Percentiles rank a stretch among this genome's conserved stretches.
These are phyloP conservation scores for Lasiommata megera DNA, from an alignment of 2,888 invertebrate species.

Conservation along the genomic window DNA sequence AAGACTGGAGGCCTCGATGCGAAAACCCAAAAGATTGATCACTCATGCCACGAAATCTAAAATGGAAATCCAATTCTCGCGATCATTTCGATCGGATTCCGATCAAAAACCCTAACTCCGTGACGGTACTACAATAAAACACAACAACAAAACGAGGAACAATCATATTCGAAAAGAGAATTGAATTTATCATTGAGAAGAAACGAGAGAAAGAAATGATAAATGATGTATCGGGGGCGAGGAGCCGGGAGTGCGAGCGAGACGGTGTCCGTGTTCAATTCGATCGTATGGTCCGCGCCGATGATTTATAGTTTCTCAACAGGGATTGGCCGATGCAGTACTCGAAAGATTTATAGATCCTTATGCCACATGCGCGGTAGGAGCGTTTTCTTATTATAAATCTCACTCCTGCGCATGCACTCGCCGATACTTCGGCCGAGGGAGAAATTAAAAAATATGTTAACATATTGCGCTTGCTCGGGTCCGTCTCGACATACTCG, in stretches of 20 bases:
- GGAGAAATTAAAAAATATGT: constrained; percentile 77
- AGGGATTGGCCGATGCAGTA: constrained; percentile 80
- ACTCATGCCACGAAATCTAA: constrained; percentile 64
- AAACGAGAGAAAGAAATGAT: constrained; percentile 77
- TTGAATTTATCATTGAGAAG: constrained; percentile 80
- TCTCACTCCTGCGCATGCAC: constrained; percentile 76
- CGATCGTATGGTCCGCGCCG: constrained; percentile 68
- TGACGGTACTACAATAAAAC: constrained; percentile 78
- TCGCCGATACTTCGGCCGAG: constrained; percentile 66
- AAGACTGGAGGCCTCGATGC: constrained; percentile 18
- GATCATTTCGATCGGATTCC: constrained; percentile 75
- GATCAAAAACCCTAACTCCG: constrained; percentile 75
- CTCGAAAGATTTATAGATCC: constrained; percentile 78
- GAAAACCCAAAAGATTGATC: constrained; percentile 63
- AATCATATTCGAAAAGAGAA: constrained; percentile 79
- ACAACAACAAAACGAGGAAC: constrained; percentile 77
- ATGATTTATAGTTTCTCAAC: constrained; percentile 81
- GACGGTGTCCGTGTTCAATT: constrained; percentile 58
- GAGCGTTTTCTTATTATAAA: constrained; percentile 80
- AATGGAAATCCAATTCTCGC: constrained; percentile 79
- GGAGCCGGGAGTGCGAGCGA: constrained; percentile 57
- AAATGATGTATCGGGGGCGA: constrained; percentile 66
- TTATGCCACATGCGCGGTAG: constrained; percentile 78
- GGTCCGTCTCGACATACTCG: constrained; percentile 17
- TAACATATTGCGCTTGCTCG: constrained; percentile 66